Evolutionary conservation across 2,888 invertebrate genomes (phyloP), one percentile per base, ranked within the genome.

Genomic region (Cepaea hortensis): DNA sequence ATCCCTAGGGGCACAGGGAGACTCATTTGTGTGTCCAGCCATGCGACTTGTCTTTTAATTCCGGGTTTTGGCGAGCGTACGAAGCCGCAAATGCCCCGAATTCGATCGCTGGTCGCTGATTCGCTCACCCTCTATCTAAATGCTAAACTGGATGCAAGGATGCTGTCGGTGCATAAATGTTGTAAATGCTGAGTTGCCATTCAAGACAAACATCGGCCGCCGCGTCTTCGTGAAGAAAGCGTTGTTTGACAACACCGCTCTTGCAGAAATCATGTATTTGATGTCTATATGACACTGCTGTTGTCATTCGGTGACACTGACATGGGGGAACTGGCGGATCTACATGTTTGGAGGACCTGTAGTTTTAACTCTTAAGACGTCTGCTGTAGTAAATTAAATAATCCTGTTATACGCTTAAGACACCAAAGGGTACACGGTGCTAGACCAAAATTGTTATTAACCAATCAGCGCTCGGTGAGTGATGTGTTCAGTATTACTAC

Each of bases 21-120:
- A 62, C 76, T 76, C 75, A 76, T 84, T 84, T 84, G 83, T 46
- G 61, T 84, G 84, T 48, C 84, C 76, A 84, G 62, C 84, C 84
- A 84, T 75, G 84, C 84, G 84, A 76, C 76, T 72, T 76, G 65
- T 46, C 84, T 84, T 84, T 84, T 84, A 84, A 84, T 84, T 84
- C 84, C 76, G 65, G 76, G 65, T 76, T 84, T 75, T 35, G 46
- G 35, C n/a, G 84, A 76, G 84, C 61, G 48, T 46, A 55, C 50
- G 65, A 72, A 61, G 62, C 65, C 68, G 18, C 84, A 84, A 76
- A 75, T 84, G 84, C 84, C 84, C 76, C 6, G 76, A 77, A 65
- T 84, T 84, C 84, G 76, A 84, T 76, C 76, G 65, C 20, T 48
- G 76, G 73, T 84, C 65, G 84, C 65, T 62, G 77, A 35, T 68